Percentiles rank a stretch among this genome's conserved stretches.
phyloP scores from a whole-genome alignment of 2,113 vertebrate genomes.

The Sapajus apella region DNA sequence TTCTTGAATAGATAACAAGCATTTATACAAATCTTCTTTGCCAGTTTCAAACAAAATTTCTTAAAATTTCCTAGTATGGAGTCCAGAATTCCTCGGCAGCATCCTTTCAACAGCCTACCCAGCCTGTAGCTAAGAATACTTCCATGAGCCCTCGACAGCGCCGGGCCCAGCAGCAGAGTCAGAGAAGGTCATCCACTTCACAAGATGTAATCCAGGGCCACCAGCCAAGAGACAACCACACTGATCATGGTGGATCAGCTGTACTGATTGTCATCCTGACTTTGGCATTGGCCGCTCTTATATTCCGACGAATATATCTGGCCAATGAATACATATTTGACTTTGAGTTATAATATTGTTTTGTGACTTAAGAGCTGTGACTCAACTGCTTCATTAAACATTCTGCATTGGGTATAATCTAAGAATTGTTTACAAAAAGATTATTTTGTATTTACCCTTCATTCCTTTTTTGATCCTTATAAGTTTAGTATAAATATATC shows the following conservation, averaged over 20 bases:
- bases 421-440: conserved; percentile 86
- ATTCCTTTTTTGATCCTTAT: conserved; percentile 73
- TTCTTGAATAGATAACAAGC: neutral
- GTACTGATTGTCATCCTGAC: conserved; percentile 94
- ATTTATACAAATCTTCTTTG: neutral
- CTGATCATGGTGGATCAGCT: conserved; percentile 87
- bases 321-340: conserved; percentile 95
- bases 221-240: conserved; percentile 85
- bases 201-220: conserved; percentile 83
- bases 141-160: conserved; percentile 93
- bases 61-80: conserved; percentile 81
- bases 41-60: conserved; percentile 54
- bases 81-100: conserved; percentile 37
- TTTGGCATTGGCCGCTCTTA: conserved; percentile 93
- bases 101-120: conserved; percentile 68
- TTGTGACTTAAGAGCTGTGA: conserved; percentile 67
- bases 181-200: conserved; percentile 84
- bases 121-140: conserved; percentile 65
- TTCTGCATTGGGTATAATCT: conserved; percentile 82
- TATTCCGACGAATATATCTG: conserved; percentile 96
- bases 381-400: conserved; percentile 76
- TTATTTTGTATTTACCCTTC: conserved; percentile 85
- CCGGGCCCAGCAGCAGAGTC: conserved; percentile 89
- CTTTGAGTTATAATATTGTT: conserved; percentile 91
- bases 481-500: conserved; percentile 75